Evolutionary conservation across 1,140 invertebrate genomes (phyloP).

Genomic region (Aphidius gifuensis): DNA sequence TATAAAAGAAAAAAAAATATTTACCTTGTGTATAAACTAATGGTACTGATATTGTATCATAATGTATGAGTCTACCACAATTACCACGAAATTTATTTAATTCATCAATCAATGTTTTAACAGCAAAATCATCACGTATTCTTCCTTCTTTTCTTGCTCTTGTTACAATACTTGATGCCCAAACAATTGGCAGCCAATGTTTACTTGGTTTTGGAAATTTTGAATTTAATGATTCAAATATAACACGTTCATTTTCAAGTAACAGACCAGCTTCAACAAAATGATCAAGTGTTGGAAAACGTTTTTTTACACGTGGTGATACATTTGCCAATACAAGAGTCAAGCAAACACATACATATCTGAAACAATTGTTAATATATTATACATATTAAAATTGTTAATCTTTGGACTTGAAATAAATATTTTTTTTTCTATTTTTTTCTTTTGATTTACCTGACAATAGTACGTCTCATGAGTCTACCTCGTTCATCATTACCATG

Average conservation of each 20-base stretch:
- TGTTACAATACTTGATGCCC: constrained; percentile 87
- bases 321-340: constrained; percentile 81
- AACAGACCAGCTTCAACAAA: constrained; percentile 85
- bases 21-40: constrained; percentile 84
- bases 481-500: constrained; percentile 80
- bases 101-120: constrained; percentile 87
- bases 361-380: constrained; percentile 23
- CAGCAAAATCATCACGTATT: constrained; percentile 88
- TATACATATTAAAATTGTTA: background rate
- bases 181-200: constrained; percentile 92
- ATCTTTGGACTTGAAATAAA: constrained; percentile 6
- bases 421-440: background rate
- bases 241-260: constrained; percentile 78
- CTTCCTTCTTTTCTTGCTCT: constrained; percentile 83
- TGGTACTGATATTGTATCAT: constrained; percentile 89
- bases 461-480: constrained; percentile 82
- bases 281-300: constrained; percentile 86
- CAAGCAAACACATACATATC: constrained; percentile 75
- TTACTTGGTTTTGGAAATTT: constrained; percentile 87
- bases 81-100: constrained; percentile 83
- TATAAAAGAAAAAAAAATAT: constrained; percentile 52
- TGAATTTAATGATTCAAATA: constrained; percentile 73
- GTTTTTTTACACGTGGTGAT: constrained; percentile 84
- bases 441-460: constrained; percentile 65
- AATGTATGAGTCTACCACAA: constrained; percentile 77